These are phyloP conservation scores for Sinocyclocheilus rhinocerous DNA, from an alignment of 2,113 vertebrate species.

Conservation along the genomic window DNA sequence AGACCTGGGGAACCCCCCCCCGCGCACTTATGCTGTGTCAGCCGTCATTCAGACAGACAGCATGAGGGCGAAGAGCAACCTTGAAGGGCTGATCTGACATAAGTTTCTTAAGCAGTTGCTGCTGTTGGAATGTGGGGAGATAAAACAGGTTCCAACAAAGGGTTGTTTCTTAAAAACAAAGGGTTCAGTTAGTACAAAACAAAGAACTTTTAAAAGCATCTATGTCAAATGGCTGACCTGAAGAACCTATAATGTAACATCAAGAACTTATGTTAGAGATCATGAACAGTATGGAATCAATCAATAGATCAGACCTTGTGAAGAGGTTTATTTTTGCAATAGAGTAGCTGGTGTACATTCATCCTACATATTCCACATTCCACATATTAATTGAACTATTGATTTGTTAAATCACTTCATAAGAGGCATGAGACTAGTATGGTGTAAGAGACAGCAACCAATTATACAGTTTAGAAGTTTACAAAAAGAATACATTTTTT, in stretches of 20 bases:
- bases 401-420: neutral
- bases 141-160: neutral
- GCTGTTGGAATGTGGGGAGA: conserved; percentile 9
- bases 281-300: neutral
- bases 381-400: neutral
- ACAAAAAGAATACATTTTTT: neutral
- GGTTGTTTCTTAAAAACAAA: neutral
- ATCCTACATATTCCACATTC: neutral
- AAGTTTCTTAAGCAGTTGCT: conserved; percentile 23
- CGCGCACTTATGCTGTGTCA: conserved; percentile 20
- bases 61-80: neutral
- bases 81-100: neutral
- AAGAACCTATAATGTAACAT: neutral
- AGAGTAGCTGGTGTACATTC: neutral
- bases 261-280: neutral
- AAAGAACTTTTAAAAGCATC: neutral
- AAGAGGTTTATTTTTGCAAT: neutral
- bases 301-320: neutral
- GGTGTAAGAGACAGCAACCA: neutral
- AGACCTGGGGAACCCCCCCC: conserved; percentile 43
- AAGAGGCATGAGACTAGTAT: neutral
- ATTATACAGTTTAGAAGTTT: neutral
- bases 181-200: neutral
- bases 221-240: neutral
- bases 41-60: neutral